A percentile compares a stretch with the other conserved stretches of the same genome.
These are phyloP conservation scores for Carlito syrichta DNA, from an alignment of 2,113 vertebrate species.

Conservation along the genomic window DNA sequence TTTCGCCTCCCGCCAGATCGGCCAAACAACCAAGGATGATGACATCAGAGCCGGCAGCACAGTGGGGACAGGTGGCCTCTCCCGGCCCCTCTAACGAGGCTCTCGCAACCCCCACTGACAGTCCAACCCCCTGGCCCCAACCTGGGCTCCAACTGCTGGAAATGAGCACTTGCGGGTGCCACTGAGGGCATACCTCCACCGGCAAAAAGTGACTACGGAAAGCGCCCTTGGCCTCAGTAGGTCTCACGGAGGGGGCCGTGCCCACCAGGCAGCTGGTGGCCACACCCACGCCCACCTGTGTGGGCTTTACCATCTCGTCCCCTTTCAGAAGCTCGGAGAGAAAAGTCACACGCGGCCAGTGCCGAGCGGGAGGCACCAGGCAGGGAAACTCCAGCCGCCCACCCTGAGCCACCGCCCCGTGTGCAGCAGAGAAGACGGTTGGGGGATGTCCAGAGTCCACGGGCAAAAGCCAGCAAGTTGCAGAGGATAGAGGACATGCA, in stretches of 20 bases:
- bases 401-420: rapidly evolving
- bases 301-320: too few relatives aligned
- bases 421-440: rapidly evolving
- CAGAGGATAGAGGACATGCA: rapidly evolving
- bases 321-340: too few relatives aligned
- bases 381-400: background rate
- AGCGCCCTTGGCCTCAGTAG: too few relatives aligned
- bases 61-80: background rate
- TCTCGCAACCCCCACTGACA: too few relatives aligned
- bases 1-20: background rate
- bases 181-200: too few relatives aligned
- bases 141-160: background rate
- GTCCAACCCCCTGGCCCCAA: too few relatives aligned
- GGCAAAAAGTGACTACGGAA: background rate
- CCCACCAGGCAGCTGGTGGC: too few relatives aligned
- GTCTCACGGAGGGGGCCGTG: too few relatives aligned
- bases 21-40: rapidly evolving
- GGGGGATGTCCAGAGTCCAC: background rate
- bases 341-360: too few relatives aligned
- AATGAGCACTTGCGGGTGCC: too few relatives aligned
- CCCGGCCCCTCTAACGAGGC: background rate
- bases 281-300: too few relatives aligned
- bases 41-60: background rate
- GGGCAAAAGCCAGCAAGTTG: background rate
- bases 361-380: too few relatives aligned